Percentiles rank a stretch among this genome's conserved stretches.
Evolutionary conservation across 2,113 vertebrate genomes (phyloP).

Genomic region (Laterallus jamaicensis): DNA sequence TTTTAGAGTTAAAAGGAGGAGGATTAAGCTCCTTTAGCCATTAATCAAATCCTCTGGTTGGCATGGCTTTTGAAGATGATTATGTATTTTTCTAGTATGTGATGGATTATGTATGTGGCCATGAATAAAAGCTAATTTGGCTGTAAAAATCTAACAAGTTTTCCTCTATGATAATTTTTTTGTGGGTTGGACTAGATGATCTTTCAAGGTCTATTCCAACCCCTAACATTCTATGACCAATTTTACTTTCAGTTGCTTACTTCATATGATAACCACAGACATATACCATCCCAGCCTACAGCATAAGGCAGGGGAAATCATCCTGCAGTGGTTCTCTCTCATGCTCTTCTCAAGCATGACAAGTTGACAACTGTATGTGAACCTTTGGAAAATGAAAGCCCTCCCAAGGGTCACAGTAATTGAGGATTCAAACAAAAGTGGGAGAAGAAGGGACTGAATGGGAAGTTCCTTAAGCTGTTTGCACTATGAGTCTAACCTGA

Average conservation of each 20-base stretch:
- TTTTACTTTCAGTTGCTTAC: not conserved
- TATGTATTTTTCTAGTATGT: not conserved
- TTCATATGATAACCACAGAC: fast-evolving
- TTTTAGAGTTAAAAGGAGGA: not conserved
- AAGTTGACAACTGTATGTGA: not conserved
- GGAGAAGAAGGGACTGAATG: not conserved
- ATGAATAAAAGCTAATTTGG: not conserved
- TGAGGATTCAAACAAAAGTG: not conserved
- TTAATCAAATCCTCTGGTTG: not conserved
- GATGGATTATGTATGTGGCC: not conserved
- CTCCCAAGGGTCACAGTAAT: not conserved
- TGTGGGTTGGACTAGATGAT: too few species aligned
- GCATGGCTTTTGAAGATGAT: not conserved
- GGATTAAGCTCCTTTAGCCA: not conserved
- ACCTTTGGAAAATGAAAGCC: not conserved
- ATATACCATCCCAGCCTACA: not conserved
- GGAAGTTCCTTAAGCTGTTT: not conserved
- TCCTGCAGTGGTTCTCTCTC: not conserved
- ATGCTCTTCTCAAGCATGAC: not conserved
- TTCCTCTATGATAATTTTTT: not conserved
- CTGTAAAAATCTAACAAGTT: not conserved
- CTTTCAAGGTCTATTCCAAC: too few species aligned
- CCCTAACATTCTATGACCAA: too few species aligned
- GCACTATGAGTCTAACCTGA: not conserved
- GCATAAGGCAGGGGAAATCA: fast-evolving